These are phyloP conservation scores for Chaetops frenatus DNA, from an alignment of 2,113 vertebrate species.

Conservation along the genomic window DNA sequence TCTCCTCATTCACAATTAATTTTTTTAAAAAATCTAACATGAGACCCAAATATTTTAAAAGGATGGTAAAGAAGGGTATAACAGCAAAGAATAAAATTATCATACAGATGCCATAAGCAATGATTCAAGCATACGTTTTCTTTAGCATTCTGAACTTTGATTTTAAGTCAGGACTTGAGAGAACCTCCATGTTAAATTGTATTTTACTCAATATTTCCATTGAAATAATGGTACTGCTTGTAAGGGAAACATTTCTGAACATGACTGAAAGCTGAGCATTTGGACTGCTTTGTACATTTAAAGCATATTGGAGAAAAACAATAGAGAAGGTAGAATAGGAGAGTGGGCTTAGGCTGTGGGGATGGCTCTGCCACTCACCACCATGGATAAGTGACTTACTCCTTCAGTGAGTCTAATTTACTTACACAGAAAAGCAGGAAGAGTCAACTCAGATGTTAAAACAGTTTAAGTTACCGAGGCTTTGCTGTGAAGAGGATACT, in stretches of 20 bases:
- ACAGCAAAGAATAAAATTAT: neutral
- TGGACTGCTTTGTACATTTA: neutral
- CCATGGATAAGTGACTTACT: neutral
- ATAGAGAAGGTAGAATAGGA: neutral
- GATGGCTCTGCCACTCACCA: neutral
- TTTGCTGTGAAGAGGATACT: neutral
- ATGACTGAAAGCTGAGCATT: neutral
- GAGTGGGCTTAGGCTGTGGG: neutral
- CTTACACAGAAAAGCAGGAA: neutral
- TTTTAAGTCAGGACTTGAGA: neutral
- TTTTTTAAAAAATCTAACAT: neutral
- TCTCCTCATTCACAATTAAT: neutral
- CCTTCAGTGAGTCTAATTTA: neutral
- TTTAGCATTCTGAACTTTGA: neutral
- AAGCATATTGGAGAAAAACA: neutral
- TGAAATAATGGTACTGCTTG: neutral
- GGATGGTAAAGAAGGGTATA: neutral
- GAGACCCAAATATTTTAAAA: neutral
- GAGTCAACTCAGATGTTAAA: neutral
- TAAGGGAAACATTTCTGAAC: neutral
- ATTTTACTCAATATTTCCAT: neutral
- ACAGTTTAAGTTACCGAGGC: neutral
- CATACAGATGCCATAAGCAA: neutral
- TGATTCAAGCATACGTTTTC: neutral
- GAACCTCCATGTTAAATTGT: neutral